Evolutionary conservation across 1,140 invertebrate species (phyloP).

Genomic region (Mamestra configurata): DNA sequence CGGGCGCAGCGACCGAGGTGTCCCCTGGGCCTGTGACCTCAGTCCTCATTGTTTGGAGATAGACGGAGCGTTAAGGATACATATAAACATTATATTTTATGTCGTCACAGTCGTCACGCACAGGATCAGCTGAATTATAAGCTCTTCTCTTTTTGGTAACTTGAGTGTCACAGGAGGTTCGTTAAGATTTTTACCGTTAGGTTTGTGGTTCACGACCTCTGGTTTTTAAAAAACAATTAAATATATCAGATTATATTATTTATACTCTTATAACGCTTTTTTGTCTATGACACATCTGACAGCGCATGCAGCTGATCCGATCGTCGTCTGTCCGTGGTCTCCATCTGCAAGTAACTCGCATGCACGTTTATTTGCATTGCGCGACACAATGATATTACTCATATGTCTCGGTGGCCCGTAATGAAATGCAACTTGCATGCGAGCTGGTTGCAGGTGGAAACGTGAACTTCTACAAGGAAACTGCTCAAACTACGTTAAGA

Average conservation of each 20-base stretch:
- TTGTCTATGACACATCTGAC: no score
- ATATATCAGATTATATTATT: neutral
- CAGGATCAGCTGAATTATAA: neutral
- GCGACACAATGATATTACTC: no score
- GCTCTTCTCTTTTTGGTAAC: conserved; percentile 24
- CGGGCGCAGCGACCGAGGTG: conserved; percentile 23
- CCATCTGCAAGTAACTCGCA: no score
- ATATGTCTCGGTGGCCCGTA: no score
- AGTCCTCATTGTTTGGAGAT: conserved; percentile 7
- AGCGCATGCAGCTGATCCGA: no score
- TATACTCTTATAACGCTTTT: neutral
- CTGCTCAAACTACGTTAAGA: no score
- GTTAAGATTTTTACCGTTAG: neutral
- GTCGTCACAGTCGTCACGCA: conserved; percentile 2
- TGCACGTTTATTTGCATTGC: no score
- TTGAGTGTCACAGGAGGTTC: neutral
- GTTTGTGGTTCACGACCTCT: neutral
- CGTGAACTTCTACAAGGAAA: no score
- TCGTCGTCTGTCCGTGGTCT: no score
- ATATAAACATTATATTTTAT: neutral
- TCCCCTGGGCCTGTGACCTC: neutral
- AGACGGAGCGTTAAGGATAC: conserved; percentile 16
- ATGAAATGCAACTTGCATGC: no score
- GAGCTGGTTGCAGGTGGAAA: no score
- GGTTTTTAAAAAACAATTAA: neutral